Base-by-base conservation (phyloP, 1,140 invertebrate species). In the Eriocheir sinensis region DNA sequence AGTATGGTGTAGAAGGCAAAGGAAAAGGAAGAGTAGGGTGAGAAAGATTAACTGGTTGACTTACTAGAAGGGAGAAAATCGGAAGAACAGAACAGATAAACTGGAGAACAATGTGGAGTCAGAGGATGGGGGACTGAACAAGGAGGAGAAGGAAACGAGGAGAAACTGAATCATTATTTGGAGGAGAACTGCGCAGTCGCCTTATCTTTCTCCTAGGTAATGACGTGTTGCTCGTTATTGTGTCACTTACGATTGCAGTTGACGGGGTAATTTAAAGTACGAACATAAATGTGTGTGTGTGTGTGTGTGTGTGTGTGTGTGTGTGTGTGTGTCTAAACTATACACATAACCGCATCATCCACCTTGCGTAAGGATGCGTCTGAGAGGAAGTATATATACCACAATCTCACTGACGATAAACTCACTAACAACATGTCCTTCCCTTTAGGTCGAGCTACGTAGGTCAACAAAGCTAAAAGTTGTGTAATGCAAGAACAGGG, bases 281-380 rank as follows among this genome's bases (percentile, higher is more conserved):
- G 83, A n/a, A 72, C 48, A 4, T 72, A 15, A 9, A 72, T 17
- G 81, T 85, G 83, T 86, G 83, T 86, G 83, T 86, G 83, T 86
- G 34, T 86, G 83, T 86, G 34, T 86, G 34, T 86, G 83, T 86
- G 34, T 86, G 83, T 86, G 34, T 86, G 0, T 86, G 83, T 86
- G 83, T 86, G 60, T 72, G 60, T 72, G 60, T n/a, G n/a, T n/a
- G n/a, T n/a, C n/a, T n/a, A n/a, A n/a, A n/a, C n/a, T n/a, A n/a
- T n/a, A n/a, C n/a, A n/a, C 48, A 53, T 53, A 53, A 17, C 48
- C 48, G n/a, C n/a, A n/a, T n/a, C n/a, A n/a, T n/a, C n/a, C n/a
- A n/a, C n/a, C n/a, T n/a, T n/a, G n/a, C n/a, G n/a, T n/a, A n/a
- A n/a, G n/a, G n/a, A n/a, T n/a, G n/a, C n/a, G n/a, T n/a, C n/a